Percentiles rank a stretch among this genome's conserved stretches.
Conservation (phyloP, 2,797 vertebrate genomes). For the Vultur gryphus region DNA sequence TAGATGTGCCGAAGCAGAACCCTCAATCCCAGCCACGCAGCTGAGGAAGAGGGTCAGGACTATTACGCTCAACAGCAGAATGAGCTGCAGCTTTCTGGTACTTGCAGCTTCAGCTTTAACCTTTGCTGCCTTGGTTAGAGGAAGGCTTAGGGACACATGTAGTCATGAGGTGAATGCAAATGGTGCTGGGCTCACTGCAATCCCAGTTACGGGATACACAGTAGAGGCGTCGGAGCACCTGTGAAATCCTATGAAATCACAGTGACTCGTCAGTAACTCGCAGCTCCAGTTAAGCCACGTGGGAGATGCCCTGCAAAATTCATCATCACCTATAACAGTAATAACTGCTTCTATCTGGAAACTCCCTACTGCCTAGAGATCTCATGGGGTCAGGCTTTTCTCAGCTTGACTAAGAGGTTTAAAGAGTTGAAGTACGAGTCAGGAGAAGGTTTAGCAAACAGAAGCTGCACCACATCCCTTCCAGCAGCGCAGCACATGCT, state of each 20-base stretch:
- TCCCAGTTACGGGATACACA: background rate
- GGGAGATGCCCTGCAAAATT: background rate
- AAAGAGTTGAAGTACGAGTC: background rate
- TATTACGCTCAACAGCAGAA: background rate
- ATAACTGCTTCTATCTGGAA: conserved; percentile 15
- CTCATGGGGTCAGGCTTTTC: background rate
- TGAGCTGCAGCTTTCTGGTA: background rate
- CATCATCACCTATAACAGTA: background rate
- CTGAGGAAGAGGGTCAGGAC: background rate
- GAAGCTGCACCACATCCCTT: background rate
- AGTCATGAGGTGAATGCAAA: background rate
- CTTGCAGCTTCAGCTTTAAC: background rate
- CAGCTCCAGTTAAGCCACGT: conserved; percentile 21
- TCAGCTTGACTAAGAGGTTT: background rate
- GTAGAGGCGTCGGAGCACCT: background rate
- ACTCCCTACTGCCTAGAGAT: conserved; percentile 17
- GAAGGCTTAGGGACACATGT: rapidly evolving
- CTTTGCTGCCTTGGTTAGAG: background rate
- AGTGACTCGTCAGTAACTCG: background rate
- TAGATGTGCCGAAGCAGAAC: background rate
- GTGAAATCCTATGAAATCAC: background rate
- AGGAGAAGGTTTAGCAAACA: background rate
- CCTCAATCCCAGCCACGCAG: background rate
- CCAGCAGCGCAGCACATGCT: background rate
- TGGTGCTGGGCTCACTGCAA: background rate